Percentiles rank a stretch among this genome's conserved stretches.
These are phyloP conservation scores for Notodonta ziczac DNA, from an alignment of 2,888 invertebrate genomes.

Conservation along the genomic window DNA sequence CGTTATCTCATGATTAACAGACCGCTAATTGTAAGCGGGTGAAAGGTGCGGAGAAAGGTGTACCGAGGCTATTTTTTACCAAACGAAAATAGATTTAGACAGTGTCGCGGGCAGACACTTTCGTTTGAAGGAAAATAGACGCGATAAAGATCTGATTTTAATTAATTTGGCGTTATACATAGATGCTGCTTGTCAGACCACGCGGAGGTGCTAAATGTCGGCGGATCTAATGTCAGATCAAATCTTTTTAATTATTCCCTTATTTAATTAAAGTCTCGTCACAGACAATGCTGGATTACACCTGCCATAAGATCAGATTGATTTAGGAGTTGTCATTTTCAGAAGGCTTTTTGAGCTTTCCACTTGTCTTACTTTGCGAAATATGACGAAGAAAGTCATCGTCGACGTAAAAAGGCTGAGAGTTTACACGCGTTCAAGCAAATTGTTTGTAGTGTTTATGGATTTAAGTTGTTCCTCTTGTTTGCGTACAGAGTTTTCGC, in stretches of 20 bases:
- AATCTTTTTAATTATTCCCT: not conserved
- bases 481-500: conserved; percentile 39
- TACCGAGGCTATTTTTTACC: conserved; percentile 41
- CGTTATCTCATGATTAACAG: conserved; percentile 75
- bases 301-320: not conserved
- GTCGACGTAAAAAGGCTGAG: not conserved
- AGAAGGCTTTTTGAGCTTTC: too few species aligned
- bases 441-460: conserved; percentile 14
- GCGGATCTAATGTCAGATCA: not conserved
- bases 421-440: not conserved
- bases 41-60: conserved; percentile 80
- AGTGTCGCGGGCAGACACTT: conserved; percentile 35
- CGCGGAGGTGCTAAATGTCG: not conserved
- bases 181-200: not conserved
- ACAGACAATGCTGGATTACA: too few species aligned
- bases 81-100: conserved; percentile 53
- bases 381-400: too few species aligned
- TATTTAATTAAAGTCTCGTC: too few species aligned
- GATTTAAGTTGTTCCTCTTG: conserved; percentile 27
- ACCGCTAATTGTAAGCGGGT: conserved; percentile 74
- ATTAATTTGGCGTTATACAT: conserved; percentile 2
- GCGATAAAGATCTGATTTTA: conserved; percentile 19
- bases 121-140: conserved; percentile 36
- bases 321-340: not conserved
- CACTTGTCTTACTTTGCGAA: too few species aligned